Conservation (phyloP, 2,888 invertebrate species). For the Erynnis tages region DNA sequence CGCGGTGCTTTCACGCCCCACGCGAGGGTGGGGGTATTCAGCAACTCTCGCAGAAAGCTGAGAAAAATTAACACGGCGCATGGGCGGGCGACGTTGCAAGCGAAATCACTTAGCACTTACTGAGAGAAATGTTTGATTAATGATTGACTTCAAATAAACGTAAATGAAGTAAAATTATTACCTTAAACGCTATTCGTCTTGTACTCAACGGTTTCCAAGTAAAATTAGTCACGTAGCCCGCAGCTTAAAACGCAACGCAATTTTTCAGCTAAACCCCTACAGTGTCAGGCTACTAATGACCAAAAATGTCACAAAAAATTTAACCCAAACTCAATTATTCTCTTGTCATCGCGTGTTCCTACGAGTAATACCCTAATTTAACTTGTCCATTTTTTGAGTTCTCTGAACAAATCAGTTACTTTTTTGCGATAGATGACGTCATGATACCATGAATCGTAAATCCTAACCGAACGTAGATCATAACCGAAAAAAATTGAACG, state of each 20-base stretch:
- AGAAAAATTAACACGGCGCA: constrained; percentile 46
- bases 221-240: background rate
- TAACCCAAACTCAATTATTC: constrained; percentile 14
- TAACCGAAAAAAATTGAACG: background rate
- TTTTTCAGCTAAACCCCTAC: constrained; percentile 2
- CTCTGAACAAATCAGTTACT: constrained; percentile 9
- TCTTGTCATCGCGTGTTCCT: constrained; percentile 5
- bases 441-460: background rate
- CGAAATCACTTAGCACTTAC: constrained; percentile 1
- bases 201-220: background rate
- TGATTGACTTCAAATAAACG: no score
- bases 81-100: constrained; percentile 19
- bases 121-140: background rate
- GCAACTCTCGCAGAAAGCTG: constrained; percentile 63
- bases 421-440: constrained; percentile 8
- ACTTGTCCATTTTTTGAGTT: constrained; percentile 1
- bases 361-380: constrained; percentile 10
- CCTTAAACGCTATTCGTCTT: background rate
- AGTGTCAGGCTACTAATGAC: background rate
- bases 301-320: constrained; percentile 5
- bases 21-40: constrained; percentile 54
- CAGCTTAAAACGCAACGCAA: background rate
- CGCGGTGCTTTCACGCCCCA: constrained; percentile 75
- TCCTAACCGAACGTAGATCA: background rate
- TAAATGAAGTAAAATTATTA: no score